Evolutionary conservation across 2,888 invertebrate species (phyloP).

Genomic region (Adelognathus sp.): DNA sequence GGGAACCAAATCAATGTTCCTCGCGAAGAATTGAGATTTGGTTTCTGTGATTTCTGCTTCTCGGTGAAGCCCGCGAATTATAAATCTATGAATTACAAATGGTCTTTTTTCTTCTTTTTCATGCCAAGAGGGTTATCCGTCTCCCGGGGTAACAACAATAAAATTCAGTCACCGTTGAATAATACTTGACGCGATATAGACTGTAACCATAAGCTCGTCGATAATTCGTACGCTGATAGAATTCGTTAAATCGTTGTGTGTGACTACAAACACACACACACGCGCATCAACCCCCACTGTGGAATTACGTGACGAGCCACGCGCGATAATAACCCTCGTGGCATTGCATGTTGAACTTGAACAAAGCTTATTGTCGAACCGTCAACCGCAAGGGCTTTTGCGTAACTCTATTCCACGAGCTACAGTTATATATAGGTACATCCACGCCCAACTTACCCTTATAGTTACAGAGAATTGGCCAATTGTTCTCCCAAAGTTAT

Average conservation of each 20-base stretch:
- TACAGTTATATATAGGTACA: no score
- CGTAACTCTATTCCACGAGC: no score
- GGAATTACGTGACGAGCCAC: background rate
- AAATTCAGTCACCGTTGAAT: background rate
- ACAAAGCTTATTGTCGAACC: slow-evolving; percentile 26
- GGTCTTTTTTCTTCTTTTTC: background rate
- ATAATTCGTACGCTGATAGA: background rate
- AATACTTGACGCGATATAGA: background rate
- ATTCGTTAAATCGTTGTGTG: background rate
- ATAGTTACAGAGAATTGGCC: no score
- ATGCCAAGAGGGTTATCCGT: background rate
- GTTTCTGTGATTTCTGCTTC: background rate
- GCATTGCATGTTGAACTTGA: slow-evolving; percentile 14
- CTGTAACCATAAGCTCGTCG: background rate
- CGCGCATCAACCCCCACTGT: background rate
- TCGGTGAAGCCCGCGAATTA: background rate
- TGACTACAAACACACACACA: no score
- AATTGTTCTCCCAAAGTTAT: background rate
- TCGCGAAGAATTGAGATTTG: background rate
- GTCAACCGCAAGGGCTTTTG: slow-evolving; percentile 16
- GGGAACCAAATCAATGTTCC: background rate
- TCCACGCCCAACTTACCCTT: no score
- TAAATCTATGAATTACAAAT: background rate
- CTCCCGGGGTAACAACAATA: background rate
- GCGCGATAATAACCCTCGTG: background rate